Conservation (phyloP, 2,797 vertebrate species). For the Salmo trutta region DNA sequence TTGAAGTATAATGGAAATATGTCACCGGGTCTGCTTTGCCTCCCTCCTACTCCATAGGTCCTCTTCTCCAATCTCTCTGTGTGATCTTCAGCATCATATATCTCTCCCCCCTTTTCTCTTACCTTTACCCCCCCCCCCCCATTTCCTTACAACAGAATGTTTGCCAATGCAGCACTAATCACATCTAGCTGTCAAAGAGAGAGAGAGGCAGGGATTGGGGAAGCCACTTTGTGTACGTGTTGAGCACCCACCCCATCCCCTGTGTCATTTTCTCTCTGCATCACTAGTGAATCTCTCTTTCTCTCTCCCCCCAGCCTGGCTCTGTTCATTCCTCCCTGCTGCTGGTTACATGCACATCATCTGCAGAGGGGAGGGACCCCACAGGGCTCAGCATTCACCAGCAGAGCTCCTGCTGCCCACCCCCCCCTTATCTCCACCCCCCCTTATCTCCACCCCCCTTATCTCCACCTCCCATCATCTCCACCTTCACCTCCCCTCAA, state of each 20-base stretch:
- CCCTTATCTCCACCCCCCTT: too few species aligned
- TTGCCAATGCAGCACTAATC: background rate
- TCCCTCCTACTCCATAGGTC: background rate
- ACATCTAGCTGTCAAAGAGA: background rate
- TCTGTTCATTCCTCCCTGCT: slow-evolving; percentile 20
- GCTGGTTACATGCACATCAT: slow-evolving; percentile 19
- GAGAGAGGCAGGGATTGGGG: too few species aligned
- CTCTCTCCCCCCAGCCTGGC: background rate
- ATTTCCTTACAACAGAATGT: background rate
- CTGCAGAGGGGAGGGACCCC: slow-evolving; percentile 44
- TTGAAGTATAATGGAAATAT: background rate
- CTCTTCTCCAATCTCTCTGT: background rate
- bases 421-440: too few species aligned
- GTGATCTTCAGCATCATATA: background rate
- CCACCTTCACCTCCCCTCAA: too few species aligned
- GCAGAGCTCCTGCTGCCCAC: slow-evolving; percentile 45
- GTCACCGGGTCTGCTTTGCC: background rate
- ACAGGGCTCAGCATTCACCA: slow-evolving; percentile 65
- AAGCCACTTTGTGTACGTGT: too few species aligned
- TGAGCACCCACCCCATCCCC: too few species aligned
- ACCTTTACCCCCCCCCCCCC: background rate
- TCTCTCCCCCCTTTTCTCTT: background rate
- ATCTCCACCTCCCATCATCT: too few species aligned
- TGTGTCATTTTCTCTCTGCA: too few species aligned
- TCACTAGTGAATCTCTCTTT: too few species aligned